Base-by-base conservation (phyloP, 2,888 invertebrate genomes). In the Labia minor region DNA sequence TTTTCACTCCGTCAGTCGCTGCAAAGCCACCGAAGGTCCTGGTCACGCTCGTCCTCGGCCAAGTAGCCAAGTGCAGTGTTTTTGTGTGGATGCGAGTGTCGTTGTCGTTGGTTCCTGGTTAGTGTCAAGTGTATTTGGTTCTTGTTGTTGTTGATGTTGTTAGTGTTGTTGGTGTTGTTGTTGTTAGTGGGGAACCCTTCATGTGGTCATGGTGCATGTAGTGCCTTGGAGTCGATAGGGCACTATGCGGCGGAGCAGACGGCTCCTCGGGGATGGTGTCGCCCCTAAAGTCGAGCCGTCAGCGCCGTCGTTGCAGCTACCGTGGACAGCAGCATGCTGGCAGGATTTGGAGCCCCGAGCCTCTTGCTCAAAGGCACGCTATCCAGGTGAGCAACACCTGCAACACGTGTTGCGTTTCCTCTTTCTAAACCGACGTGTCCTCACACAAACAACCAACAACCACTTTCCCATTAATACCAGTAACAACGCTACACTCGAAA, bases 361-460 rank as follows among this genome's bases (percentile, higher is more conserved):
- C 83, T 82, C 72, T 77, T 83, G 72, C 79, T 83, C 74, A 83
- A 83, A 78, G 83, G 82, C 75, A 82, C 81, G 70, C 77, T 82
- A 74, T 80, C 82, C 74, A 83, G 83, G 83, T 83, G 49, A 49
- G 49, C n/a, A 16, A 14, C 16, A 49, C 26, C 26, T 26, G 26
- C 26, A n/a, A n/a, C n/a, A 26, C 26, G 26, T 26, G 26, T 26
- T 26, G 3, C 26, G 3, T 8, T 26, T 26, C 26, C 26, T 26
- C 26, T 26, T 26, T 3, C 26, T 8, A 26, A 26, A 26, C 3
- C 26, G 26, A 26, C 26, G 26, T 26, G 26, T 26, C 26, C 4
- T 26, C 26, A 26, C 26, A 26, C 26, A 3, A 26, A n/a, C n/a
- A n/a, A n/a, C n/a, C n/a, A n/a, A n/a, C n/a, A n/a, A n/a, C n/a